Evolutionary conservation across 2,113 vertebrate species (phyloP).

Genomic region (Nannospalax galili): DNA sequence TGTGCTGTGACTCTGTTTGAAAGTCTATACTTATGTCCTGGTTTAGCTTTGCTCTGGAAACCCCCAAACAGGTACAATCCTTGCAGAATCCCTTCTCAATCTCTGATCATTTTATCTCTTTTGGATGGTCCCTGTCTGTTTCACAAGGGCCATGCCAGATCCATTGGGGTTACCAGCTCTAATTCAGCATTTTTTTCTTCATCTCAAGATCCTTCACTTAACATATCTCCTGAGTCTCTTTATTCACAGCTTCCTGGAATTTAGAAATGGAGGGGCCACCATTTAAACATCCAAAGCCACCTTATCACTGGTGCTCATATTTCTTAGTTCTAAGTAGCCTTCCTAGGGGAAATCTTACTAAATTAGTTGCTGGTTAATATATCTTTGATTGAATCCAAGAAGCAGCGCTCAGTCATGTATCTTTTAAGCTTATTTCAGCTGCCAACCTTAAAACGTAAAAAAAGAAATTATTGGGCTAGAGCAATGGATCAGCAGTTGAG

Average conservation of each 20-base stretch:
- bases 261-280: background rate
- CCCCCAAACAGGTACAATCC: too few species aligned
- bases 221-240: background rate
- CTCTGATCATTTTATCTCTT: too few species aligned
- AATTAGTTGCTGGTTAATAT: background rate
- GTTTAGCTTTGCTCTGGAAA: too few species aligned
- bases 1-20: background rate
- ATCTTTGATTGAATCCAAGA: background rate
- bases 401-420: background rate
- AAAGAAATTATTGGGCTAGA: too few species aligned
- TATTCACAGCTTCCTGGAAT: background rate
- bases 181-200: too few species aligned
- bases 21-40: background rate
- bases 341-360: background rate
- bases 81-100: too few species aligned
- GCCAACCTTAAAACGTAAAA: background rate
- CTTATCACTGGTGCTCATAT: background rate
- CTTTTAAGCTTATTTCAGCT: background rate
- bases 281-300: background rate
- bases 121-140: too few species aligned
- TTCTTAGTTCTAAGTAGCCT: background rate
- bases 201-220: background rate
- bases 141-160: too few species aligned
- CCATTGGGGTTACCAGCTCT: too few species aligned
- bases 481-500: too few species aligned